A percentile compares a stretch with the other conserved stretches of the same genome.
These are phyloP conservation scores for Periophthalmodon schlosseri DNA, from an alignment of 2,113 vertebrate species.

Conservation along the genomic window DNA sequence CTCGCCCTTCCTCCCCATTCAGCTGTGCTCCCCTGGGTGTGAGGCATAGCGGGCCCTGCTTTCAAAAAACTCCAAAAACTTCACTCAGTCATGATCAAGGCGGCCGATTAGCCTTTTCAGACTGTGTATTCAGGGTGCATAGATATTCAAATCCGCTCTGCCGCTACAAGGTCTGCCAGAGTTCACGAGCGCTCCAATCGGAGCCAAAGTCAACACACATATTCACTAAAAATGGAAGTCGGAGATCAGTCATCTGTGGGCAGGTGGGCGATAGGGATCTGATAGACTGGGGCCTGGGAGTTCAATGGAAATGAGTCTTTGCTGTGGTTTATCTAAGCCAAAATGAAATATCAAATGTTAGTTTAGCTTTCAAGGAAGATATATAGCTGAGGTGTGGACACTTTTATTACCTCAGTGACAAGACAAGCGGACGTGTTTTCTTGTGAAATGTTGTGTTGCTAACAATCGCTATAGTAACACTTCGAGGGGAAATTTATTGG, in stretches of 20 bases:
- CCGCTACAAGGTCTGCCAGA: conserved; percentile 67
- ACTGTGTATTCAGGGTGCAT: conserved; percentile 30
- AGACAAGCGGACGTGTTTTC: conserved; percentile 30
- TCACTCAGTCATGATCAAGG: conserved; percentile 28
- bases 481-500: conserved; percentile 32
- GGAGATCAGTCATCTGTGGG: conserved; percentile 56
- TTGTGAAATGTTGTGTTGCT: conserved; percentile 28
- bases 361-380: conserved; percentile 46
- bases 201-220: conserved; percentile 67
- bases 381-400: conserved; percentile 37
- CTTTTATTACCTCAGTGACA: conserved; percentile 47
- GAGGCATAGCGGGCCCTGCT: conserved; percentile 45
- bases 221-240: conserved; percentile 57
- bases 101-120: conserved; percentile 1
- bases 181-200: conserved; percentile 50
- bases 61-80: conserved; percentile 29
- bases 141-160: conserved; percentile 60
- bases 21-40: conserved; percentile 44
- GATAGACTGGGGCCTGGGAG: conserved; percentile 28
- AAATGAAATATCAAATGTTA: conserved; percentile 36
- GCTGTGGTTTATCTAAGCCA: conserved; percentile 35
- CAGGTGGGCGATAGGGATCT: conserved; percentile 58
- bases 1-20: conserved; percentile 42
- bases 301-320: conserved; percentile 27
- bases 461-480: conserved; percentile 25